Conservation (phyloP, 2,797 vertebrate genomes). For the Thaleichthys pacificus region DNA sequence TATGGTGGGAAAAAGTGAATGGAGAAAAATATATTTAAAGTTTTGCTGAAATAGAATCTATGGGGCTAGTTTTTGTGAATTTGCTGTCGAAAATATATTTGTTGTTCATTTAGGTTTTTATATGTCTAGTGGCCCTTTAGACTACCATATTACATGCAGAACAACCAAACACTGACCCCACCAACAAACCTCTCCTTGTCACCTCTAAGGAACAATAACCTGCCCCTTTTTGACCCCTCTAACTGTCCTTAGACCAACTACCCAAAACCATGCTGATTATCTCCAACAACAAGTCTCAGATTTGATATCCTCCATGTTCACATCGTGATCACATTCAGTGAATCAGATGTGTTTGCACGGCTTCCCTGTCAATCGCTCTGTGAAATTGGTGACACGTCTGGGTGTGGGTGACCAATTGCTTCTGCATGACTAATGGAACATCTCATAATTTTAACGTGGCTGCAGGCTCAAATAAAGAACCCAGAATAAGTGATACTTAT, state of each 20-base stretch:
- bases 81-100: conserved; percentile 26
- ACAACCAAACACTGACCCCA: conserved; percentile 54
- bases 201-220: conserved; percentile 51
- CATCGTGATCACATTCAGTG: conserved; percentile 42
- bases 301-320: conserved; percentile 16
- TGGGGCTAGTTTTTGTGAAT: background rate
- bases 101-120: conserved; percentile 38
- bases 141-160: conserved; percentile 67
- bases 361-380: conserved; percentile 50
- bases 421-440: conserved; percentile 41
- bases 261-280: conserved; percentile 20
- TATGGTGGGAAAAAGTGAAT: conserved; percentile 38
- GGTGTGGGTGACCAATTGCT: conserved; percentile 52
- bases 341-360: conserved; percentile 22
- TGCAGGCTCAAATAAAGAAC: background rate
- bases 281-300: conserved; percentile 19
- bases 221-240: conserved; percentile 30
- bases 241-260: conserved; percentile 26
- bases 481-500: background rate
- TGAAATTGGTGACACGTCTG: conserved; percentile 56
- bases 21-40: conserved; percentile 43
- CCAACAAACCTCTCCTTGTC: conserved; percentile 74
- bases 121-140: conserved; percentile 35
- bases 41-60: conserved; percentile 32
- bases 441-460: conserved; percentile 25